These are phyloP conservation scores for Axinella damicornis DNA, from an alignment of 37 sponge, comb jelly and placozoan species.

Conservation along the genomic window DNA sequence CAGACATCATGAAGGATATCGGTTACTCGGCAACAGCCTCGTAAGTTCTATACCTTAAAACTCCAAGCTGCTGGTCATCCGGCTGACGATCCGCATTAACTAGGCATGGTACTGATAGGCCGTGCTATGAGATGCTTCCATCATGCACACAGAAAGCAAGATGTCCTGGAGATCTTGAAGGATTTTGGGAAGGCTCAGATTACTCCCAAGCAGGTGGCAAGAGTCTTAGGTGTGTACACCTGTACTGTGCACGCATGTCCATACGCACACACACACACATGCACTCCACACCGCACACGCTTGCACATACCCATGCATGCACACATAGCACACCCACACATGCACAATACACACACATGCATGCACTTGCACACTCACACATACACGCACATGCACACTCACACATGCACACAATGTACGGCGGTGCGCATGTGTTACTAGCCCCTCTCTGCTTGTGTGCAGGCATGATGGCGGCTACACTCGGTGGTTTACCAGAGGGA, in stretches of 20 bases:
- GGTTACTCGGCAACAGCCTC: slow-evolving; percentile 82
- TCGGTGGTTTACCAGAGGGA: slow-evolving; percentile 68
- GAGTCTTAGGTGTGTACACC: slow-evolving; percentile 90
- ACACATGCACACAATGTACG: too few relatives aligned
- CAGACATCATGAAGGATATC: slow-evolving; percentile 84
- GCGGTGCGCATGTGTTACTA: too few relatives aligned
- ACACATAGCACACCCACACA: too few relatives aligned
- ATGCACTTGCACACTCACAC: too few relatives aligned
- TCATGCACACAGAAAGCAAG: slow-evolving; percentile 63
- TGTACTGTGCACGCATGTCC: too few relatives aligned
- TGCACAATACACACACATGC: too few relatives aligned
- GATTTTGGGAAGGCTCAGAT: slow-evolving; percentile 77
- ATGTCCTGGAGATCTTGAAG: slow-evolving; percentile 79
- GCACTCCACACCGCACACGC: too few relatives aligned
- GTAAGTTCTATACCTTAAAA: slow-evolving; percentile 64
- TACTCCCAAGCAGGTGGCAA: slow-evolving; percentile 77
- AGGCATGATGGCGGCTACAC: slow-evolving; percentile 88
- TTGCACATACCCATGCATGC: too few relatives aligned
- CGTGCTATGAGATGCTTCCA: background rate
- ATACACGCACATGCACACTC: too few relatives aligned
- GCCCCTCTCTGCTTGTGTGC: background rate
- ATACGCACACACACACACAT: too few relatives aligned
- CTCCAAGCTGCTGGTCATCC: too few relatives aligned
- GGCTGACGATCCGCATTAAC: too few relatives aligned
- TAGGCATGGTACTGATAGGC: background rate